Evolutionary conservation across 1,140 invertebrate genomes (phyloP).

Genomic region (Ceratosolen solmsi): DNA sequence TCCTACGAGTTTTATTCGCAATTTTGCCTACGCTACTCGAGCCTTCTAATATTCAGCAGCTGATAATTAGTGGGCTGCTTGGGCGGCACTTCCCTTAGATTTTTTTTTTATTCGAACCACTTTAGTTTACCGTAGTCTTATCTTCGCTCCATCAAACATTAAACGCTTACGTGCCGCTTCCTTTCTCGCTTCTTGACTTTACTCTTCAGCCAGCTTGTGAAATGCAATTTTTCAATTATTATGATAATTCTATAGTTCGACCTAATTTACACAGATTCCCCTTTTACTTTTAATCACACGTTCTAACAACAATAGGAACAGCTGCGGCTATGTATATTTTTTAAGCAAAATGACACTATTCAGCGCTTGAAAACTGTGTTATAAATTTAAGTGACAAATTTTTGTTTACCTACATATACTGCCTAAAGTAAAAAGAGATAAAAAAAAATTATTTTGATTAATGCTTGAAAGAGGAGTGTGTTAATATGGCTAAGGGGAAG

Average conservation of each 20-base stretch:
- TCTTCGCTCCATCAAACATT: neutral
- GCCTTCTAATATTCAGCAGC: slow-evolving; percentile 10
- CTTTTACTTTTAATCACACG: no score
- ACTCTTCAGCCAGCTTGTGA: neutral
- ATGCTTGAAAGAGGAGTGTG: no score
- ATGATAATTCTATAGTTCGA: neutral
- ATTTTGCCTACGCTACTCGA: neutral
- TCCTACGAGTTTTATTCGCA: neutral
- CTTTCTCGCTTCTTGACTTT: neutral
- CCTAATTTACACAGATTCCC: neutral
- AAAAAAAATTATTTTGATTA: no score
- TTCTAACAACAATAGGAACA: no score
- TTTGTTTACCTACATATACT: no score
- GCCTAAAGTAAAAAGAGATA: no score
- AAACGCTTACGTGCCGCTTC: neutral
- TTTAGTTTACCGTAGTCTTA: neutral
- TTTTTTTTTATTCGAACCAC: neutral
- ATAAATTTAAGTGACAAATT: no score
- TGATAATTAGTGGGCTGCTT: slow-evolving; percentile 15
- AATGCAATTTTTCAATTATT: neutral
- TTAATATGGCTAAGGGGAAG: no score
- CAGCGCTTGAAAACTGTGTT: no score
- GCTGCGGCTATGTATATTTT: neutral
- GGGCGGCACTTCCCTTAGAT: neutral
- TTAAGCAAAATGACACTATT: neutral